Base-by-base conservation (phyloP, 1,140 invertebrate genomes). In the Lasaia peninsularis region DNA sequence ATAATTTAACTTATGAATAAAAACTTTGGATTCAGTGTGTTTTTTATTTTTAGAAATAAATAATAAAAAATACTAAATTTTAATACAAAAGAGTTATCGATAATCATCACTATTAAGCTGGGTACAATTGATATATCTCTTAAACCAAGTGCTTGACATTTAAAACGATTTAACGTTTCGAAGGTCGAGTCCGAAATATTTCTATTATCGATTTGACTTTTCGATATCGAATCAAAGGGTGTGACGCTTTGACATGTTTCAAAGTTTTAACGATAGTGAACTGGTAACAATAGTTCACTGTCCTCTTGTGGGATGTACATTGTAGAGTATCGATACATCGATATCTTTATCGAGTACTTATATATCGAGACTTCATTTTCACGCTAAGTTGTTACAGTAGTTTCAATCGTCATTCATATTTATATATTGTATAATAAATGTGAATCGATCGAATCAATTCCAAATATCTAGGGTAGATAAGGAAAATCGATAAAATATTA, bases 271-370 rank as follows among this genome's bases (percentile, higher is more conserved):
- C 78, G 71, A 81, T 76, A 81, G 77, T 80, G 73, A 80, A 73
- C 62, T 74, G 60, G n/a, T 62, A 66, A 75, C 67, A 75, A 81
- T 84, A 84, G 84, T 85, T 87, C 84, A 87, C 73, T 82, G 84
- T 79, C 82, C 73, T 80, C 48, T 56, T 24, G 20, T 14, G 53
- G 21, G 24, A 28, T 48, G 53, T 28, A 11, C 53, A 31, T 48
- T 16, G n/a, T 48, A 2, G 9, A 11, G 11, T 21, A 10, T 48
- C 40, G 40, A 48, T 48, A 48, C 10, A 48, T 48, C 20, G 40
- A 48, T 48, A 48, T 1, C 5, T 48, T 21, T 48, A 48, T 48
- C 40, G 40, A 48, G n/a, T n/a, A n/a, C n/a, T n/a, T n/a, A n/a
- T 48, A n/a, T 20, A 21, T 2, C 11, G 16, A 48, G 20, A 21